Base-by-base conservation (phyloP, 2,888 invertebrate genomes). In the Euplagia quadripunctaria region DNA sequence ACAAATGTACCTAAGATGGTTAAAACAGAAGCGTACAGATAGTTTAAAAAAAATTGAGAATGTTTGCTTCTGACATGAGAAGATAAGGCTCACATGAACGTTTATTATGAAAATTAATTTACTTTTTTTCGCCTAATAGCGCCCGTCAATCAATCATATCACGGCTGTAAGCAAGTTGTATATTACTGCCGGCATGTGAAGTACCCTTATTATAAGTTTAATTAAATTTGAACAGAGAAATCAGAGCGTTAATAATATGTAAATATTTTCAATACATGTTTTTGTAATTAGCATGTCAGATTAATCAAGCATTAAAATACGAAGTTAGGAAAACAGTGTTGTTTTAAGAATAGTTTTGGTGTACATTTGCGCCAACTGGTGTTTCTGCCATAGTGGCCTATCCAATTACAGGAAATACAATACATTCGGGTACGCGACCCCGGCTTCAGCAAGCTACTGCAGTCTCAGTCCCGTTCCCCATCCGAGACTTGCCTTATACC, bases 121-220 rank as follows among this genome's bases (percentile, higher is more conserved):
- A 55, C n/a, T 55, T 55, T 55, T n/a, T 55, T 55, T 55, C 20
- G n/a, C n/a, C 55, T 55, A 55, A 20, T 55, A 20, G 55, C 55
- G 55, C 11, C n/a, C 55, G 55, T 55, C 55, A 55, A 55, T 55
- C 55, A 55, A 55, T 55, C 55, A n/a, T 55, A 68, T 46, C 17
- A n/a, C 51, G 42, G 67, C 51, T 65, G n/a, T 55, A 9, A 55
- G n/a, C n/a, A 55, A 55, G 41, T 63, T 63, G 31, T 63, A 63
- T 61, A 61, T 55, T n/a, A 9, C 55, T 52, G n/a, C 55, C 17
- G 52, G 17, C 52, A 52, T 52, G 12, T 58, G 11, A 58, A 58
- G 58, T 58, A 31, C 43, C 67, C n/a, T 58, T 71, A 52, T 71
- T 66, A 52, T 46, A 69, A 65, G 20, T 66, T 69, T 52, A 64